These are phyloP conservation scores for Epinephelus lanceolatus DNA, from an alignment of 2,113 vertebrate species.

Conservation along the genomic window DNA sequence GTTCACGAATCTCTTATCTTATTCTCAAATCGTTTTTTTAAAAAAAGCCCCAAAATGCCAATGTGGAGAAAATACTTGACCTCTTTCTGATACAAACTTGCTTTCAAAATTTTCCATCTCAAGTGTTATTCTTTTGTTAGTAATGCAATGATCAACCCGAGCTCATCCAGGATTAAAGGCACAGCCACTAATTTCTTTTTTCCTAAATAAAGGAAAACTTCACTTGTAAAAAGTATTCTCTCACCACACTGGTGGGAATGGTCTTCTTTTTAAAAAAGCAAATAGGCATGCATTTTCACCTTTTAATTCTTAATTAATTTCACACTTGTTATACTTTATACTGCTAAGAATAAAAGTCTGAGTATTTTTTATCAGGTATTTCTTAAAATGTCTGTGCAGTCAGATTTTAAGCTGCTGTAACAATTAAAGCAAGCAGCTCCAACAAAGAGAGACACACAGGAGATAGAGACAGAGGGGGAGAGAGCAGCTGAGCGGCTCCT, in stretches of 20 bases:
- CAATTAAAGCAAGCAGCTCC: no score
- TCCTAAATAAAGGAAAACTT: background rate
- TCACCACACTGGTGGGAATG: background rate
- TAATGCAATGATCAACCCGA: background rate
- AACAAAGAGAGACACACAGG: background rate
- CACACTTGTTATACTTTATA: background rate
- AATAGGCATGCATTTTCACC: background rate
- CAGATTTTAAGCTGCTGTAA: background rate
- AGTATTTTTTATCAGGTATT: background rate
- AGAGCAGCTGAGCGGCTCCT: slow-evolving; percentile 19
- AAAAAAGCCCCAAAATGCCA: background rate
- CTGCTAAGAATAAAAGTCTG: background rate
- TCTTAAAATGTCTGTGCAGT: no score
- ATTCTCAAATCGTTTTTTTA: background rate
- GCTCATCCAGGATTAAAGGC: background rate
- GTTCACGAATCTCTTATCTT: background rate
- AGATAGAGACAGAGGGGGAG: background rate
- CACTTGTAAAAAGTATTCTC: background rate
- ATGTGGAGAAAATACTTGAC: background rate
- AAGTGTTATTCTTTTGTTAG: background rate
- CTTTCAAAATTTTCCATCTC: background rate
- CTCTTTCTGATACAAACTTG: background rate
- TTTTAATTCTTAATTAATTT: background rate
- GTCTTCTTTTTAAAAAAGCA: background rate
- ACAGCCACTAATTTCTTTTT: background rate